Conservation (phyloP, 2,797 vertebrate genomes). For the Coracias cyanogaster region DNA sequence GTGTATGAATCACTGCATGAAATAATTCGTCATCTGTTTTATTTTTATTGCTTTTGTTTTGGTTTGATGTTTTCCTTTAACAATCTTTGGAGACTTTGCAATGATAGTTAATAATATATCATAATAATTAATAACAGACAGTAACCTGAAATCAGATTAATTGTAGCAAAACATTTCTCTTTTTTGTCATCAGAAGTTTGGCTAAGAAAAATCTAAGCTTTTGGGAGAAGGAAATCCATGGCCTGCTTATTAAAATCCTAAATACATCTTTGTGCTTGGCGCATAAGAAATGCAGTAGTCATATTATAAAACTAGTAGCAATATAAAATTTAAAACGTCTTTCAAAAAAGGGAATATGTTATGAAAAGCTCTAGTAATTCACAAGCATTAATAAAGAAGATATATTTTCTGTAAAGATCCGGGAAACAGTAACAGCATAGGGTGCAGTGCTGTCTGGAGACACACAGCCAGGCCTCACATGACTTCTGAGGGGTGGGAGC, state of each 20-base stretch:
- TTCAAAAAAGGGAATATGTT: neutral
- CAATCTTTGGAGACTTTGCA: constrained; percentile 14
- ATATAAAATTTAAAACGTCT: constrained; percentile 17
- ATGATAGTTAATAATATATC: constrained; percentile 34
- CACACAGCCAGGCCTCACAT: neutral
- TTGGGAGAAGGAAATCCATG: constrained; percentile 7
- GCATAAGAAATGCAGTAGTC: neutral
- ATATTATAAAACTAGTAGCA: neutral
- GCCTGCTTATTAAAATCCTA: constrained; percentile 3
- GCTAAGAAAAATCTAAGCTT: neutral
- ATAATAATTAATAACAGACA: constrained; percentile 42
- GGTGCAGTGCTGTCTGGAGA: neutral
- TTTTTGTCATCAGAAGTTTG: constrained; percentile 1
- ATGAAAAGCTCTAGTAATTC: neutral
- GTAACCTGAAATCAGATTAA: constrained; percentile 42
- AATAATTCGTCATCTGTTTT: constrained; percentile 3
- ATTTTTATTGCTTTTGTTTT: constrained; percentile 29
- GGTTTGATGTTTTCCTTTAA: constrained; percentile 32
- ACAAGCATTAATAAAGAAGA: neutral
- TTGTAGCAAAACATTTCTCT: constrained; percentile 6
- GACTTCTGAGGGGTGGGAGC: neutral
- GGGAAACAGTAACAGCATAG: neutral
- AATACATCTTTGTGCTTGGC: neutral
- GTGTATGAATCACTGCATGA: neutral
- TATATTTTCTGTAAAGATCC: neutral